phyloP scores from a whole-genome alignment of 2,888 invertebrate species.

The Endomychus coccineus region DNA sequence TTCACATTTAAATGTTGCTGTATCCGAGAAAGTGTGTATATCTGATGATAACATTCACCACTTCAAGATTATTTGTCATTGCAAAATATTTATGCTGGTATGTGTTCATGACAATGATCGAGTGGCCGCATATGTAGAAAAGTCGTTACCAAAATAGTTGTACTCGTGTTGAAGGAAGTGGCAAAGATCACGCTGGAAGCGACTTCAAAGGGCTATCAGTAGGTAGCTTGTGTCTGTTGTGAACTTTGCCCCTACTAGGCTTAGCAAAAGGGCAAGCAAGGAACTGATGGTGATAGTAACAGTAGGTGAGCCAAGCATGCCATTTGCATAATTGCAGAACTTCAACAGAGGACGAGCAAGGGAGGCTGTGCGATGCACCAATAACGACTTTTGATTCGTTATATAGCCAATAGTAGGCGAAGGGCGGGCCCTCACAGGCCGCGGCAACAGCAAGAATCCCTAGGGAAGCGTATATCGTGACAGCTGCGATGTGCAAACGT shows the following conservation, averaged over 20 bases:
- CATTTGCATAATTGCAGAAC: constrained; percentile 40
- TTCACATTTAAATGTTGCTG: no score
- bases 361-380: constrained; percentile 27
- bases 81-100: no score
- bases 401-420: constrained; percentile 13
- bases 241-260: constrained; percentile 38
- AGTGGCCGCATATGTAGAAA: no score
- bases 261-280: constrained; percentile 39
- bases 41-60: no score
- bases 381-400: constrained; percentile 11
- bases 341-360: constrained; percentile 29
- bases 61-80: no score
- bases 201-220: constrained; percentile 26
- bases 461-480: constrained; percentile 15
- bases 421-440: constrained; percentile 14
- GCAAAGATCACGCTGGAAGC: constrained; percentile 8
- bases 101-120: no score
- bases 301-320: constrained; percentile 36
- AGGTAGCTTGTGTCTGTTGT: constrained; percentile 17
- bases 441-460: constrained; percentile 14
- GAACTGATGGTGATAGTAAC: constrained; percentile 32
- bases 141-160: no score
- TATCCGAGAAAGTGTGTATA: no score
- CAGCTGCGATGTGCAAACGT: constrained; percentile 17
- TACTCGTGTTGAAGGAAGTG: constrained; percentile 13